phyloP scores from a whole-genome alignment of 2,888 invertebrate species.

The Ectemnius cavifrons region DNA sequence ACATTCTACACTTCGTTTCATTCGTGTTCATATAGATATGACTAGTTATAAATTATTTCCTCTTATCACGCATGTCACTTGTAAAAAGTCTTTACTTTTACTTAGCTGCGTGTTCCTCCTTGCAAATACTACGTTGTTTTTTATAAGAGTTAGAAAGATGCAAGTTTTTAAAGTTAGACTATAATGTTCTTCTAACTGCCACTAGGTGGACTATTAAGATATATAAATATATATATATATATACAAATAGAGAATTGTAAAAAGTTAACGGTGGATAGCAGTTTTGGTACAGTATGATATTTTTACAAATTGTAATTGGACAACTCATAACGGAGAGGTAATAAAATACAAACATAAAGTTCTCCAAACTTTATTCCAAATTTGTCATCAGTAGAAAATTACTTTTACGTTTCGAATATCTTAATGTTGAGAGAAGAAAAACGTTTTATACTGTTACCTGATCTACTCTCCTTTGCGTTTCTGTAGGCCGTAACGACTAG shows the following conservation, averaged over 20 bases:
- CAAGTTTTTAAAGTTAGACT: constrained; percentile 48
- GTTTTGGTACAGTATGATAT: constrained; percentile 76
- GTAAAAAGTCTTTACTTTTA: constrained; percentile 51
- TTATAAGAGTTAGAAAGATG: constrained; percentile 38
- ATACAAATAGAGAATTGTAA: constrained; percentile 58
- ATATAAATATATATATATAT: constrained; percentile 8
- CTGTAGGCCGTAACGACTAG: too few species aligned
- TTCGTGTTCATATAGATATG: constrained; percentile 42
- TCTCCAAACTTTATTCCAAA: constrained; percentile 51
- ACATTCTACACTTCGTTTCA: constrained; percentile 45
- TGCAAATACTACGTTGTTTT: constrained; percentile 49
- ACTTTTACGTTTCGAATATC: constrained; percentile 13
- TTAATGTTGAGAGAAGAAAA: background rate
- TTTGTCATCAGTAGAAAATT: constrained; percentile 44
- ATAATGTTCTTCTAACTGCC: constrained; percentile 59
- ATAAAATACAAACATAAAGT: constrained; percentile 61
- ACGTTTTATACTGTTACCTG: too few species aligned
- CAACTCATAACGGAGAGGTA: constrained; percentile 70
- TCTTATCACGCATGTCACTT: constrained; percentile 42
- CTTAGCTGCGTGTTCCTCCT: constrained; percentile 58
- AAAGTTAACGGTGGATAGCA: constrained; percentile 62
- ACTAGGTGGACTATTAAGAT: constrained; percentile 56
- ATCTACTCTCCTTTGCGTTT: too few species aligned
- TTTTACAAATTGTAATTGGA: constrained; percentile 76
- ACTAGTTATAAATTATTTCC: constrained; percentile 51